Percentiles rank a stretch among this genome's conserved stretches.
Conservation (phyloP, 2,113 vertebrate species). For the Colaptes auratus region DNA sequence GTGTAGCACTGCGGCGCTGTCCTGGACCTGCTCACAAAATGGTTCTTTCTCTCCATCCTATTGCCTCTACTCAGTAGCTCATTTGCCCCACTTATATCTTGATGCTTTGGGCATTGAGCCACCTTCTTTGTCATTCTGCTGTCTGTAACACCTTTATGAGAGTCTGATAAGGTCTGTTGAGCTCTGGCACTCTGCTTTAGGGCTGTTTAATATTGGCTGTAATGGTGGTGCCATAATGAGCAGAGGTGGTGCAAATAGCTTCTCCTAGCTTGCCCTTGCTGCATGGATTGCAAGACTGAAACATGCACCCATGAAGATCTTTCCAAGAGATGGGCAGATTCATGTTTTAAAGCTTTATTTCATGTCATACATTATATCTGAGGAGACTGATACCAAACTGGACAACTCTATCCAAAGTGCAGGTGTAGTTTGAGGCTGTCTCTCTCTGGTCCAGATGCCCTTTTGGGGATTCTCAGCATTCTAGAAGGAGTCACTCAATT, state of each 20-base stretch:
- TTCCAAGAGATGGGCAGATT: neutral
- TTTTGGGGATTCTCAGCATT: neutral
- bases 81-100: neutral
- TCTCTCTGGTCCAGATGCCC: neutral
- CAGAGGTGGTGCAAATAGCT: neutral
- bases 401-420: neutral
- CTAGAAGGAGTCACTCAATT: neutral
- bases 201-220: neutral
- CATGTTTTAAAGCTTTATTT: neutral
- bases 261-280: neutral
- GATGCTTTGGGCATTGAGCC: neutral
- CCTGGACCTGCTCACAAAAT: neutral
- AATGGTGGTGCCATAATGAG: neutral
- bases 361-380: fast-evolving
- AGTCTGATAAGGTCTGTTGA: neutral
- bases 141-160: neutral
- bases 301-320: neutral
- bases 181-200: neutral
- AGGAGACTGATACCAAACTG: neutral
- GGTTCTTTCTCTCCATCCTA: neutral
- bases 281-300: neutral
- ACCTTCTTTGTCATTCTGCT: neutral
- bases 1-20: neutral
- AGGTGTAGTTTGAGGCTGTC: neutral
- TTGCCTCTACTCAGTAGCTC: neutral